Evolutionary conservation across 1,140 invertebrate species (phyloP), one percentile per base, ranked within the genome.

Genomic region (Drosophila murphyi): DNA sequence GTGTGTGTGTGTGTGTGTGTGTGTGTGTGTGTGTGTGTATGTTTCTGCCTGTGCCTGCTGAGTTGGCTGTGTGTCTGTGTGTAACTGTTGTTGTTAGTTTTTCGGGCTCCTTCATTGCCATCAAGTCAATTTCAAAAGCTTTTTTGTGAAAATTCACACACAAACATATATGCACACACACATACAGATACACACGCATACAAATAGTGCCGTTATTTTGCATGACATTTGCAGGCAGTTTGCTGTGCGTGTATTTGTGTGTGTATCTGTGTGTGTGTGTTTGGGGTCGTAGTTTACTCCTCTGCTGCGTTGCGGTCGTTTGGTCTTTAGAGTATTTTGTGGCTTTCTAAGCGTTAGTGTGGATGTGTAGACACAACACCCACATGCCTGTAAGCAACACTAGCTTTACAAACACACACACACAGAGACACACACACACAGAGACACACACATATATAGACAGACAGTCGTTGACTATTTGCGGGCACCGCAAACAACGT

Each of bases 401-500:
- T 12, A 29, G 28, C 29, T 10, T 4, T 12, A 57, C 51, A 55
- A 3, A 41, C 43, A 50, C 57, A 52, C 34, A 57, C 50, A 29
- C 32, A 55, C 5, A 41, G 35, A 50, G 48, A 52, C 34, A 57
- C 50, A 29, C 45, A 31, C 43, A 57, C 31, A 61, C 32, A 55
- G 8, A 20, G 20, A 20, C 20, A 20, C 4, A 35, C 62, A 35
- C 2, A n/a, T 3, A 41, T 0, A 41, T 3, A n/a, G 39, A 41
- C 6, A 10, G 55, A 43, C 29, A 62, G 67, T 62, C 60, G 60
- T 63, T 50, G 78, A 81, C 76, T 72, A 82, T 87, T 87, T 82
- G 83, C 75, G 80, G 80, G 80, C 63, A 88, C 85, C 85, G 78
- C 85, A 89, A 88, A 89, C 80, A 89, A 89, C 85, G 85, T 89